Conservation (phyloP, 1,140 invertebrate species). For the Cyrtorhinus lividipennis region DNA sequence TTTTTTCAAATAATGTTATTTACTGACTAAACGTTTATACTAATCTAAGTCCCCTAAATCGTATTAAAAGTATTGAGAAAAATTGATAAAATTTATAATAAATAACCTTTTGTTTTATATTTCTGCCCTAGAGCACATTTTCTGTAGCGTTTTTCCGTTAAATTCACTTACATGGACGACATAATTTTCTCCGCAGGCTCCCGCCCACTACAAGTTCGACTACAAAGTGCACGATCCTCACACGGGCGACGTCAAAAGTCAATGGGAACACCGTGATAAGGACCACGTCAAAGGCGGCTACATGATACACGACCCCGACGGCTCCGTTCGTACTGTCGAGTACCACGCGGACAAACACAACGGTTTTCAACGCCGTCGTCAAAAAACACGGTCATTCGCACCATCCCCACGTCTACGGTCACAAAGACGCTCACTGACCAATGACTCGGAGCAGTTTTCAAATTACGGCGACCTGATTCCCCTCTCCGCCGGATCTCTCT, state of each 20-base stretch:
- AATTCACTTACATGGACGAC: no score
- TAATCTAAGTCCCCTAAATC: no score
- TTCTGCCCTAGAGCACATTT: no score
- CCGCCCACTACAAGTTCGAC: constrained; percentile 33
- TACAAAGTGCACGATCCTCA: constrained; percentile 39
- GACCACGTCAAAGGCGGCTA: constrained; percentile 38
- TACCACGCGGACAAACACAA: constrained; percentile 33
- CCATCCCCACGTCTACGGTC: constrained; percentile 10
- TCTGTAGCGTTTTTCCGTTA: no score
- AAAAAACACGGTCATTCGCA: constrained; percentile 16
- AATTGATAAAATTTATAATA: no score
- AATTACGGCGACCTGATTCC: no score
- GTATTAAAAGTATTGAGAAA: no score
- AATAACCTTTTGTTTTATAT: no score
- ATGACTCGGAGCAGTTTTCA: neutral
- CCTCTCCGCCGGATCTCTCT: no score
- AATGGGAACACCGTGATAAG: constrained; percentile 36
- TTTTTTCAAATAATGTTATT: no score
- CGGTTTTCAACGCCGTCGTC: constrained; percentile 34
- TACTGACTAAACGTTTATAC: no score
- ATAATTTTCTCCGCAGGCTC: constrained; percentile 11
- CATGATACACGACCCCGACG: constrained; percentile 34
- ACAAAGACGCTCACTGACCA: neutral
- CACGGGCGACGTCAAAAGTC: constrained; percentile 36
- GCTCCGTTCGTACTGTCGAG: constrained; percentile 32